A percentile compares a stretch with the other conserved stretches of the same genome.
Conservation (phyloP, 2,113 vertebrate genomes). For the Sterrhoptilus dennistouni region DNA sequence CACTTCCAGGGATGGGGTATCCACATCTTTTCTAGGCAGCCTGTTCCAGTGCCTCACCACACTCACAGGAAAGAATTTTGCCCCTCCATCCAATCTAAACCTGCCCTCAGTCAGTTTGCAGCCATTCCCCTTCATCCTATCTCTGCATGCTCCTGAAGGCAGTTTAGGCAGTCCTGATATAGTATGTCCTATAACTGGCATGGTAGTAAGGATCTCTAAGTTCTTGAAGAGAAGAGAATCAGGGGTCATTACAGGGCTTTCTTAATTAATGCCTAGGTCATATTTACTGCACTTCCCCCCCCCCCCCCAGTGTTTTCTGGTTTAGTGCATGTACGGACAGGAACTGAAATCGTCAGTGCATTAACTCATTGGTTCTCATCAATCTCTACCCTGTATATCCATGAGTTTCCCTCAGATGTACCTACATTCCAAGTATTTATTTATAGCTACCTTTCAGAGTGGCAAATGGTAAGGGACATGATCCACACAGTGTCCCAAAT, state of each 20-base stretch:
- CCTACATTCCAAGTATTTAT: background rate
- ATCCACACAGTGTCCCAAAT: background rate
- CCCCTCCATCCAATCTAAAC: background rate
- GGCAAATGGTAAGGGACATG: accelerated
- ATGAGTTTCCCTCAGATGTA: background rate
- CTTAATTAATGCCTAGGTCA: background rate
- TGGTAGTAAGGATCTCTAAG: background rate
- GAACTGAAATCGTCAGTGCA: background rate
- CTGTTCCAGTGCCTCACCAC: background rate
- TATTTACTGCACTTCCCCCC: background rate
- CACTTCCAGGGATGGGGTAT: background rate
- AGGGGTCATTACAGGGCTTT: background rate
- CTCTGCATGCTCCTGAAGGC: background rate
- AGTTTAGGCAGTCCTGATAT: background rate
- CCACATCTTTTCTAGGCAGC: background rate
- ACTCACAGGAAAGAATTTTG: background rate
- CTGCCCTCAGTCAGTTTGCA: background rate
- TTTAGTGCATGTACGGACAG: background rate
- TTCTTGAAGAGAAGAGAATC: background rate
- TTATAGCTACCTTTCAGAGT: background rate
- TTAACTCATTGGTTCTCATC: background rate
- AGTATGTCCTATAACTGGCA: background rate
- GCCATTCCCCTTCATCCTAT: too few species aligned
- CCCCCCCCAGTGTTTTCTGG: background rate
- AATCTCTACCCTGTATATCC: background rate